Conservation (phyloP, 2,113 vertebrate species). For the Lophochroa leadbeateri region DNA sequence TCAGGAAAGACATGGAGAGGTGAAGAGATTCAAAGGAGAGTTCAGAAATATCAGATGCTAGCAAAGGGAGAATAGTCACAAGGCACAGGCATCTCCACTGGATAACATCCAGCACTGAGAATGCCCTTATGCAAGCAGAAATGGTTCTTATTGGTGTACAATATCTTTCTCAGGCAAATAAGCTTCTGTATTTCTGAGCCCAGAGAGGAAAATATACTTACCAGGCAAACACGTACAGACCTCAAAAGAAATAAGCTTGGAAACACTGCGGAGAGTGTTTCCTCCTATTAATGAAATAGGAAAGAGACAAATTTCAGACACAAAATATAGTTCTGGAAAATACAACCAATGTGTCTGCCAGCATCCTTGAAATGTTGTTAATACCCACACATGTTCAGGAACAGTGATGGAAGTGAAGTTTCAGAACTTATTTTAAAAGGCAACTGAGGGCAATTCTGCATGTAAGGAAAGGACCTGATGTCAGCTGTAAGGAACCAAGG, state of each 20-base stretch:
- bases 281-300: not conserved
- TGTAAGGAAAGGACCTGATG: not conserved
- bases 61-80: not conserved
- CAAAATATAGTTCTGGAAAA: not conserved
- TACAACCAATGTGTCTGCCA: not conserved
- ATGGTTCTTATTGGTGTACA: not conserved
- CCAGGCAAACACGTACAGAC: not conserved
- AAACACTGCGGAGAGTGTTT: not conserved
- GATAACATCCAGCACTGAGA: not conserved
- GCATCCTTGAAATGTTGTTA: not conserved
- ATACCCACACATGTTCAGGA: not conserved
- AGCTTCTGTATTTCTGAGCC: not conserved
- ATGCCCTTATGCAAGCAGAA: not conserved
- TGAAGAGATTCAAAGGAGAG: not conserved
- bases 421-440: not conserved
- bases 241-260: not conserved
- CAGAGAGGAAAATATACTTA: not conserved
- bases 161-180: not conserved
- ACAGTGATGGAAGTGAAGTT: not conserved
- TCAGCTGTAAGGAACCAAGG: not conserved
- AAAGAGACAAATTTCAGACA: not conserved
- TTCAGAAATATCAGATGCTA: not conserved
- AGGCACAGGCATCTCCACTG: fast-evolving
- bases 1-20: not conserved
- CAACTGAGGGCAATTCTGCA: not conserved